phyloP scores from a whole-genome alignment of 2,113 vertebrate species.

The Semicossyphus pulcher region DNA sequence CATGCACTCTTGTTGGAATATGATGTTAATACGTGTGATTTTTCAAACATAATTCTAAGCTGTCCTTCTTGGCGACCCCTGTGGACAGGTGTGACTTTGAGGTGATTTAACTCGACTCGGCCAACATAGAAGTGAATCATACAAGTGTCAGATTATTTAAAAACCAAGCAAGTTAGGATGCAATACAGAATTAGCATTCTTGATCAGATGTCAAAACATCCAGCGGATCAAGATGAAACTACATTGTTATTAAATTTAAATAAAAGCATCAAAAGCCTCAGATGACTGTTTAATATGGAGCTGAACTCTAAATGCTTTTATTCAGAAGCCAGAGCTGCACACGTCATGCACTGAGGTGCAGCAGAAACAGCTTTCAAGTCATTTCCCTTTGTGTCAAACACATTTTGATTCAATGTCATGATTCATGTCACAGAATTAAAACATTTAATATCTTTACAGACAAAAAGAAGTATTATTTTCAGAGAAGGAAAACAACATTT shows the following conservation, averaged over 20 bases:
- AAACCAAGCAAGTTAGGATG: background rate
- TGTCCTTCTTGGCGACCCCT: too few relatives aligned
- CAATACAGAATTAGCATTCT: background rate
- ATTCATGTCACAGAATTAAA: conserved; percentile 15
- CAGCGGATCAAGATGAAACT: background rate
- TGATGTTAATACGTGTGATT: too few relatives aligned
- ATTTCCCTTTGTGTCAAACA: too few relatives aligned
- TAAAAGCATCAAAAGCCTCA: conserved; percentile 47
- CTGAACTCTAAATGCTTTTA: conserved; percentile 12
- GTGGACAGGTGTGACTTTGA: too few relatives aligned
- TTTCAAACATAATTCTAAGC: too few relatives aligned
- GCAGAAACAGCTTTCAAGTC: too few relatives aligned
- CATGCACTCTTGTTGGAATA: too few relatives aligned
- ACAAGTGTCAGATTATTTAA: background rate
- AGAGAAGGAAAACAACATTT: too few relatives aligned
- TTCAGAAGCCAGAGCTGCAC: conserved; percentile 13
- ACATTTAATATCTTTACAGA: background rate
- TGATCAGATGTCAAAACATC: background rate
- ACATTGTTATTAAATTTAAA: background rate
- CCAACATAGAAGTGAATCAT: too few relatives aligned
- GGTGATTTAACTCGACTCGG: too few relatives aligned
- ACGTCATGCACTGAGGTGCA: background rate
- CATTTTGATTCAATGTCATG: too few relatives aligned
- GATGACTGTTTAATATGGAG: background rate
- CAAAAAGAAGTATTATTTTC: too few relatives aligned